Evolutionary conservation across 2,888 invertebrate species (phyloP).

Genomic region (Mellilla xanthometata): DNA sequence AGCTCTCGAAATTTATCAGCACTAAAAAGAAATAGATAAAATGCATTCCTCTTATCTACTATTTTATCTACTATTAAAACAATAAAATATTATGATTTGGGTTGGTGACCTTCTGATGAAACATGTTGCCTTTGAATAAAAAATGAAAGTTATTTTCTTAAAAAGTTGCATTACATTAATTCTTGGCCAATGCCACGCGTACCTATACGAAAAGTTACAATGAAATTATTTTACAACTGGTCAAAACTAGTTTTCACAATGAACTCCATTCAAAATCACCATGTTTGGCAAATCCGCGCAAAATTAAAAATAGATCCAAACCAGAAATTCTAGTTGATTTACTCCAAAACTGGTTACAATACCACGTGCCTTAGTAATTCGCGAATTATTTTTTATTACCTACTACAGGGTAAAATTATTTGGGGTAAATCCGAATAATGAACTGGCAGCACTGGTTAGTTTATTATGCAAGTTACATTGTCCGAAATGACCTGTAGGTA

Average conservation of each 20-base stretch:
- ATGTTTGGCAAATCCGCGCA: conserved; percentile 69
- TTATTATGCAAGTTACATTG: conserved; percentile 54
- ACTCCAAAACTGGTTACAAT: conserved; percentile 53
- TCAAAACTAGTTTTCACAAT: conserved; percentile 59
- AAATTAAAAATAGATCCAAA: conserved; percentile 53
- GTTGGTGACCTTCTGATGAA: no score
- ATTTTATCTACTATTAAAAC: no score
- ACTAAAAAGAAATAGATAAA: no score
- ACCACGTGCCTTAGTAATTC: conserved; percentile 72
- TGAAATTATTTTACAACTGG: conserved; percentile 39
- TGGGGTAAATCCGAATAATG: conserved; percentile 21
- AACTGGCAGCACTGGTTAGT: conserved; percentile 51
- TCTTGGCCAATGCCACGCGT: no score
- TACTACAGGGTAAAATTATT: conserved; percentile 32
- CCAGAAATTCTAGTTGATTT: conserved; percentile 67
- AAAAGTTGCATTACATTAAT: no score
- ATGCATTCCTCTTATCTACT: no score
- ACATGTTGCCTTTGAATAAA: no score
- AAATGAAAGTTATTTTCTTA: no score
- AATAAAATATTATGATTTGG: no score
- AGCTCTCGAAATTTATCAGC: no score
- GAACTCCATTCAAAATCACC: conserved; percentile 58
- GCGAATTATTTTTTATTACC: conserved; percentile 47
- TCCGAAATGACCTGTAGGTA: conserved; percentile 62
- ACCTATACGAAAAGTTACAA: no score